These are phyloP conservation scores for Cygnus olor DNA, from an alignment of 2,797 vertebrate species.

Conservation along the genomic window DNA sequence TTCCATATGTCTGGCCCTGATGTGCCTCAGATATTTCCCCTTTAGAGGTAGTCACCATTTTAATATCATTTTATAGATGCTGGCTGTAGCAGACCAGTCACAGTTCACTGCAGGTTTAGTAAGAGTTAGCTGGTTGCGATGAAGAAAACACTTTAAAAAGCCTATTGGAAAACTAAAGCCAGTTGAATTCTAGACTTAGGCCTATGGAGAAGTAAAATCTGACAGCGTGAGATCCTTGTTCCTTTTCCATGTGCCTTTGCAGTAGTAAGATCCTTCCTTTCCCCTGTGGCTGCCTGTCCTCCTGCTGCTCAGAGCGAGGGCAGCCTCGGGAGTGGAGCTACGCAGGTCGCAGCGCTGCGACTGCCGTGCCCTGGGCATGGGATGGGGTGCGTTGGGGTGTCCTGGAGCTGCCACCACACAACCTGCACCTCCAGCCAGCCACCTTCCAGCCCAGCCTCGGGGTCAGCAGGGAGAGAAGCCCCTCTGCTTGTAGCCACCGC, in stretches of 20 bases:
- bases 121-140: not conserved
- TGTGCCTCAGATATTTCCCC: constrained; percentile 12
- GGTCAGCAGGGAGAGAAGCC: not conserved
- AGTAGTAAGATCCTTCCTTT: not conserved
- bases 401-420: rapidly evolving
- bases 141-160: not conserved
- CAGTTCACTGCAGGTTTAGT: not conserved
- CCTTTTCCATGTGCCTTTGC: not conserved
- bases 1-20: constrained; percentile 30
- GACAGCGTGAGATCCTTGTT: not conserved
- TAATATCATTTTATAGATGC: constrained; percentile 41
- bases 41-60: not conserved
- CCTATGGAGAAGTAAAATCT: not conserved
- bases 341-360: rapidly evolving
- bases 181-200: not conserved
- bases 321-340: not conserved
- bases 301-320: not conserved
- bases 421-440: not conserved
- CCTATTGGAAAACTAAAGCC: not conserved
- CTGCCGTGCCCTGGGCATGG: not conserved
- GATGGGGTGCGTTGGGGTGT: not conserved
- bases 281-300: rapidly evolving
- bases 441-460: not conserved
- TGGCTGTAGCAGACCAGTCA: not conserved
- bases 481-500: not conserved